Percentiles rank a stretch among this genome's conserved stretches.
Conservation (phyloP, 2,797 vertebrate species). For the Acanthiza pusilla region DNA sequence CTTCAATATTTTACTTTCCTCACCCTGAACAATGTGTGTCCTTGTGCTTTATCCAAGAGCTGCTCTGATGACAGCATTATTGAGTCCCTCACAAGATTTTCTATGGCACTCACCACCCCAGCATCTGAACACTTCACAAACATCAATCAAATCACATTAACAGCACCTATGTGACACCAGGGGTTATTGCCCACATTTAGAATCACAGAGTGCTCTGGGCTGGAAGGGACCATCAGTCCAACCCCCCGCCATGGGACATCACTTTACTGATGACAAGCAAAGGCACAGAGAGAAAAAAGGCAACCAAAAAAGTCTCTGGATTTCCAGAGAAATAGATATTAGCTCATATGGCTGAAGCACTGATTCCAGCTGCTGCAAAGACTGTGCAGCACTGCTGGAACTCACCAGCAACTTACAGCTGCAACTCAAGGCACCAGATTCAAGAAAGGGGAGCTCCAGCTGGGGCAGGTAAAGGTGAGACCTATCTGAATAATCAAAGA, state of each 20-base stretch:
- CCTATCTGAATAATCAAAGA: background rate
- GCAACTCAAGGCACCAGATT: background rate
- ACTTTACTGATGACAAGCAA: background rate
- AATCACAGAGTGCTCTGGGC: background rate
- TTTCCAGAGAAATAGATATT: background rate
- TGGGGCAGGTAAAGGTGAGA: background rate
- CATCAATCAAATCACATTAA: background rate
- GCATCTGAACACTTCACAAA: background rate
- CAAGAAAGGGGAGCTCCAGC: background rate
- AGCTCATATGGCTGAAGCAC: background rate
- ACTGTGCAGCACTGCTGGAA: background rate
- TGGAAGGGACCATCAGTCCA: background rate
- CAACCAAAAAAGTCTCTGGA: background rate
- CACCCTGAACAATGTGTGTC: background rate
- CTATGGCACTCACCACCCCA: background rate
- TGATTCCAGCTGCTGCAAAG: background rate
- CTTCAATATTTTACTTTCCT: background rate
- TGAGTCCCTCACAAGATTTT: background rate
- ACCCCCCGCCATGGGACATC: accelerated
- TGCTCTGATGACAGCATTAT: slow-evolving; percentile 7
- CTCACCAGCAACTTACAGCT: background rate
- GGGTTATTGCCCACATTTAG: background rate
- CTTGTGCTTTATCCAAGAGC: background rate
- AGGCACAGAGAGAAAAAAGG: background rate
- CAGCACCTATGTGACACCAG: background rate